Conservation (phyloP, 2,888 invertebrate genomes). For the Epinotia brunnichana region DNA sequence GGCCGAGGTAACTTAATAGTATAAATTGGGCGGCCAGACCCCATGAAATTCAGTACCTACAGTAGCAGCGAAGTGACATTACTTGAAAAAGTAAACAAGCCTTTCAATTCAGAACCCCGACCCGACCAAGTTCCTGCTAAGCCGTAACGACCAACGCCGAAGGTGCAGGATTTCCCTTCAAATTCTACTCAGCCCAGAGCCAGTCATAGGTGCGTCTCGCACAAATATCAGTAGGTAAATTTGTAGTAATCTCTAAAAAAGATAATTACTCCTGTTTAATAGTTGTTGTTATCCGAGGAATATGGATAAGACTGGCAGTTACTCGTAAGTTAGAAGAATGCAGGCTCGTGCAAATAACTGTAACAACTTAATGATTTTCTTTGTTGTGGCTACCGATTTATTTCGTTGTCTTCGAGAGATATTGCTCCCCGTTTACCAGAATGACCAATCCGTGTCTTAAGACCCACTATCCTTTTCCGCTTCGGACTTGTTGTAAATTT, state of each 20-base stretch:
- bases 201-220: too few relatives aligned
- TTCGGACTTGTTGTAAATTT: conserved; percentile 51
- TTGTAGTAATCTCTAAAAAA: background rate
- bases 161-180: too few relatives aligned
- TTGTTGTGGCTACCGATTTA: conserved; percentile 47
- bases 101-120: too few relatives aligned
- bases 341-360: background rate
- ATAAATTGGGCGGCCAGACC: too few relatives aligned
- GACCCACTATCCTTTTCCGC: conserved; percentile 48
- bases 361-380: background rate
- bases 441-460: conserved; percentile 58
- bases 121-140: too few relatives aligned
- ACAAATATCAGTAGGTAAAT: conserved; percentile 19
- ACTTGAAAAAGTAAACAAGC: too few relatives aligned
- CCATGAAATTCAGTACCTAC: too few relatives aligned
- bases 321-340: background rate
- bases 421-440: conserved; percentile 52
- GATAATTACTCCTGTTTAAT: background rate
- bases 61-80: too few relatives aligned
- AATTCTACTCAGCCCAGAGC: too few relatives aligned
- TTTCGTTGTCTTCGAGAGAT: conserved; percentile 51
- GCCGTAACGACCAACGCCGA: too few relatives aligned
- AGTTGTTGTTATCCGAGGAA: background rate
- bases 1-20: too few relatives aligned
- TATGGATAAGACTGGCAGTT: background rate